phyloP scores from a whole-genome alignment of 2,113 vertebrate species.

The Ceratotherium simum region DNA sequence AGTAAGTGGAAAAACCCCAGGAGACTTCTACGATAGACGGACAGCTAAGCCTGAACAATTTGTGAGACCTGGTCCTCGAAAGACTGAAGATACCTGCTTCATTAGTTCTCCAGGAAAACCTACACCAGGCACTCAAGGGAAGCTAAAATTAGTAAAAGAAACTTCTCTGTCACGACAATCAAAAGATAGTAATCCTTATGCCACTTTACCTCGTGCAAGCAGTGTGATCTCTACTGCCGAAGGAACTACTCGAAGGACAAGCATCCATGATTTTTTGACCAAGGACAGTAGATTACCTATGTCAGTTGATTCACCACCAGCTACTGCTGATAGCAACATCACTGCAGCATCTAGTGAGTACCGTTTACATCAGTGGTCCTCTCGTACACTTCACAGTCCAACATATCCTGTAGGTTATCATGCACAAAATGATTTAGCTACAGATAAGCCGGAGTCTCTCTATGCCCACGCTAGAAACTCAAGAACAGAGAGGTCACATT shows the following conservation, averaged over 20 bases:
- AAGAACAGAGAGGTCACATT: conserved; percentile 88
- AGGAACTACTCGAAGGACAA: conserved; percentile 96
- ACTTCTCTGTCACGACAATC: conserved; percentile 85
- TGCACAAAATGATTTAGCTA: conserved; percentile 59
- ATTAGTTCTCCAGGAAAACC: conserved; percentile 88
- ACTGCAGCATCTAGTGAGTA: conserved; percentile 96
- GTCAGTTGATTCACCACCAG: conserved; percentile 90
- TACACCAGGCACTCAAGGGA: conserved; percentile 87
- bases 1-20: conserved; percentile 90
- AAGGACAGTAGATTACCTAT: conserved; percentile 95
- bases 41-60: conserved; percentile 84
- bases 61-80: conserved; percentile 88
- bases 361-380: conserved; percentile 84
- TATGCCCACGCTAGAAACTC: conserved; percentile 84
- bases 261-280: conserved; percentile 97
- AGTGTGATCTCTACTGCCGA: conserved; percentile 98
- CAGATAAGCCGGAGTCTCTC: conserved; percentile 42
- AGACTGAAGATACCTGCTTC: conserved; percentile 91
- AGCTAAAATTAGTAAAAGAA: conserved; percentile 90
- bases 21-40: conserved; percentile 86
- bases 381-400: conserved; percentile 79
- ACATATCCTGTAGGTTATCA: conserved; percentile 75
- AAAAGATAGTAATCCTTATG: conserved; percentile 90
- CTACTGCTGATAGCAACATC: conserved; percentile 86
- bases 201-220: conserved; percentile 96